These are phyloP conservation scores for Podilymbus podiceps DNA, from an alignment of 2,113 vertebrate species.

Conservation along the genomic window DNA sequence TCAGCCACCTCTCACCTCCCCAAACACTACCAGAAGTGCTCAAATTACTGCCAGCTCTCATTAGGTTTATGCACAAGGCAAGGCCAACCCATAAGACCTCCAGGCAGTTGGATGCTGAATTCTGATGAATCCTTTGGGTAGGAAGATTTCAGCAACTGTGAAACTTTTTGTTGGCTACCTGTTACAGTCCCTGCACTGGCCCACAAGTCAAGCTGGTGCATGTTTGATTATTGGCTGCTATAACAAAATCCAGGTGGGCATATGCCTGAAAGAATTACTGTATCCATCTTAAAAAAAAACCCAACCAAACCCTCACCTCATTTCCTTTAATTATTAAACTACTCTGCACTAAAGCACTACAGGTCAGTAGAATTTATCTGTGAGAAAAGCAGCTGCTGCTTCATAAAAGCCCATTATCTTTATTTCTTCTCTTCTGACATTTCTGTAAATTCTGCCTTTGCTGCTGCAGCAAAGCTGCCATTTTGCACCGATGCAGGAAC, in stretches of 20 bases:
- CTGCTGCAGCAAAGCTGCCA: neutral
- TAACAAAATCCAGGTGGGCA: neutral
- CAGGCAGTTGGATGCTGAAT: constrained; percentile 15
- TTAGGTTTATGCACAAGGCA: constrained; percentile 12
- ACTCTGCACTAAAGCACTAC: neutral
- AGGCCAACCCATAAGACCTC: constrained; percentile 15
- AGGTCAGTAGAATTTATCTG: neutral
- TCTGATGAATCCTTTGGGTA: constrained; percentile 24
- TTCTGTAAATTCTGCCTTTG: neutral
- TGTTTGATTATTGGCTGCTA: neutral
- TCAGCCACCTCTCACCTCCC: constrained; percentile 47
- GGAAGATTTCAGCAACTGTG: neutral
- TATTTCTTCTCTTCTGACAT: neutral
- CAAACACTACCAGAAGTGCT: constrained; percentile 28
- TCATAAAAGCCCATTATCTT: neutral
- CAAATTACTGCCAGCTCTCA: constrained; percentile 54
- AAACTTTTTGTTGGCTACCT: neutral
- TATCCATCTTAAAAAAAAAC: neutral
- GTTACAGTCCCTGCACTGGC: neutral
- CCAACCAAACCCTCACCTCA: neutral
- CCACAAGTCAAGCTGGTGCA: neutral
- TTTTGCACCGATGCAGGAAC: neutral
- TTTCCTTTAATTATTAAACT: constrained; percentile 26
- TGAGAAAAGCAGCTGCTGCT: neutral
- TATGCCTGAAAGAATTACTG: neutral